Evolutionary conservation across 1,140 invertebrate species (phyloP), one percentile per base, ranked within the genome.

Genomic region (Drosophila bocki): DNA sequence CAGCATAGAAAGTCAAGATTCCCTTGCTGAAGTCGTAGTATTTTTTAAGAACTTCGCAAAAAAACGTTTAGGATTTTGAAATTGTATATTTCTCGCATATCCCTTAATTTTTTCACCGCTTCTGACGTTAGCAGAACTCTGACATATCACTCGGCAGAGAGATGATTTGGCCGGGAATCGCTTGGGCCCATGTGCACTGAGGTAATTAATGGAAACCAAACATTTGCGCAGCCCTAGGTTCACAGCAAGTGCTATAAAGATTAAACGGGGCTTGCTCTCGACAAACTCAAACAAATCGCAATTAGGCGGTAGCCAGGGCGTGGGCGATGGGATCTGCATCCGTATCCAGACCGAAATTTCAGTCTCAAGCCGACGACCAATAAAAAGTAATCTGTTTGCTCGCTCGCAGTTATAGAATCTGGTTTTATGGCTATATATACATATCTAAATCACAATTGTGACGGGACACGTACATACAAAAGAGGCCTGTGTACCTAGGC

Each of bases 361-460:
- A 17, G 29, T 19, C 39, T 42, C 29, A 57, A 64, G 54, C 29
- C 56, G 29, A 33, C 9, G 22, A 17, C 35, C 68, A 57, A 72
- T 72, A 72, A 72, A 70, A 48, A 48, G 44, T 50, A 71, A 72
- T 58, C 67, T 70, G 15, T 48, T 32, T n/a, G 42, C 42, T 48
- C 53, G 45, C 45, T 50, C 53, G 33, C 51, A 35, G 50, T 19
- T 63, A 22, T 56, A 64, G 45, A 37, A 41, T 50, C 47, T 58
- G 29, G 42, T 42, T 59, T 54, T 41, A 60, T 54, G n/a, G 29
- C 5, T 9, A 69, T 19, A 81, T 76, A 71, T 39, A 26, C 53
- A 54, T 22, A 39, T 56, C 53, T 26, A 56, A 91, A 91, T 90
- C 62, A 58, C 64, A 72, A 63, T 78, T 71, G 42, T 42, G 63